phyloP scores from a whole-genome alignment of 2,797 vertebrate genomes.

The Hirundo rustica region DNA sequence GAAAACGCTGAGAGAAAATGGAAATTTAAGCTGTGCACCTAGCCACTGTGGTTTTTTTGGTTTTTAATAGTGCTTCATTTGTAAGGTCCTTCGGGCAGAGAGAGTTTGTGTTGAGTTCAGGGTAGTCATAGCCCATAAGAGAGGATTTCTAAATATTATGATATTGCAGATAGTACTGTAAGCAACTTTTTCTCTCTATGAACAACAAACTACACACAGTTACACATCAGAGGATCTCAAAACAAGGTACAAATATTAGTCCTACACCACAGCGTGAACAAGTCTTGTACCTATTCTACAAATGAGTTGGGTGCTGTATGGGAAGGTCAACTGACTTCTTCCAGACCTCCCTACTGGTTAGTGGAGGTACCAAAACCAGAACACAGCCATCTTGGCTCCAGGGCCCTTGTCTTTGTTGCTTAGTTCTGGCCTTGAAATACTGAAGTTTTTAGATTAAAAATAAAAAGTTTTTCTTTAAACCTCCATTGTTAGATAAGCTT shows the following conservation, averaged over 20 bases:
- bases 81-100: slow-evolving; percentile 42
- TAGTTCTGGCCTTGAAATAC: not conserved
- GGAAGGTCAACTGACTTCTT: slow-evolving; percentile 53
- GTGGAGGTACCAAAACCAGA: not conserved
- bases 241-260: slow-evolving; percentile 40
- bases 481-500: not conserved
- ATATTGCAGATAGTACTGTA: not conserved
- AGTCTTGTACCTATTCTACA: slow-evolving; percentile 20
- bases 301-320: not conserved
- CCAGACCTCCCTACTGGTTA: not conserved
- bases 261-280: slow-evolving; percentile 11
- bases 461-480: not conserved
- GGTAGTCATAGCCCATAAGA: not conserved
- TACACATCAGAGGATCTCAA: not conserved
- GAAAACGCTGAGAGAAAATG: slow-evolving; percentile 66
- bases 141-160: not conserved
- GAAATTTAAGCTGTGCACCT: slow-evolving; percentile 52
- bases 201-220: not conserved
- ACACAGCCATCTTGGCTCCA: not conserved
- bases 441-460: not conserved
- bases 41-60: slow-evolving; percentile 36
- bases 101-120: not conserved
- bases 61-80: slow-evolving; percentile 10
- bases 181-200: not conserved
- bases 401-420: not conserved